These are phyloP conservation scores for Zapornia atra DNA, from an alignment of 2,113 vertebrate species.

Conservation along the genomic window DNA sequence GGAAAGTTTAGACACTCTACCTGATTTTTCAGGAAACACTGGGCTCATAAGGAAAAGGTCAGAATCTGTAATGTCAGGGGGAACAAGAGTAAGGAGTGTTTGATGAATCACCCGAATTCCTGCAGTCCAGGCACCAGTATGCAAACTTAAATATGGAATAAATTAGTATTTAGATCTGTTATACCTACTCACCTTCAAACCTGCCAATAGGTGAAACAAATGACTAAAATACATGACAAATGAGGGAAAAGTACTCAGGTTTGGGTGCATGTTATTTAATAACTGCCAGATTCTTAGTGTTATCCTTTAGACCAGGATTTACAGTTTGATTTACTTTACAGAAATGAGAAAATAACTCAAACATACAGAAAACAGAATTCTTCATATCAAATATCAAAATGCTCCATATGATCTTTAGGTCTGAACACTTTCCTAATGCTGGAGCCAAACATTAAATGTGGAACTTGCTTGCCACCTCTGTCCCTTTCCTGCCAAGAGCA, in stretches of 20 bases:
- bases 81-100: background rate
- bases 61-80: background rate
- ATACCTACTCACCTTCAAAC: background rate
- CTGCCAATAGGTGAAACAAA: slow-evolving; percentile 12
- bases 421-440: background rate
- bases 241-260: background rate
- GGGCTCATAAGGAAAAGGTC: background rate
- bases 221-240: background rate
- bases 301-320: background rate
- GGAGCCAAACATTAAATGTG: background rate
- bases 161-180: background rate
- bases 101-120: background rate
- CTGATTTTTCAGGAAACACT: background rate
- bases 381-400: background rate
- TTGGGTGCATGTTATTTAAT: background rate
- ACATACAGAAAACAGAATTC: slow-evolving; percentile 9
- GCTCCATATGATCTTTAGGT: background rate
- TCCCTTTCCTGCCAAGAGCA: background rate
- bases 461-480: background rate
- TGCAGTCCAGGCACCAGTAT: background rate
- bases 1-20: background rate
- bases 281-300: background rate
- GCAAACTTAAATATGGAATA: background rate
- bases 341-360: slow-evolving; percentile 11
- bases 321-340: background rate